These are phyloP conservation scores for Varanus salvator DNA, from an alignment of 2,113 vertebrate genomes.

Conservation along the genomic window DNA sequence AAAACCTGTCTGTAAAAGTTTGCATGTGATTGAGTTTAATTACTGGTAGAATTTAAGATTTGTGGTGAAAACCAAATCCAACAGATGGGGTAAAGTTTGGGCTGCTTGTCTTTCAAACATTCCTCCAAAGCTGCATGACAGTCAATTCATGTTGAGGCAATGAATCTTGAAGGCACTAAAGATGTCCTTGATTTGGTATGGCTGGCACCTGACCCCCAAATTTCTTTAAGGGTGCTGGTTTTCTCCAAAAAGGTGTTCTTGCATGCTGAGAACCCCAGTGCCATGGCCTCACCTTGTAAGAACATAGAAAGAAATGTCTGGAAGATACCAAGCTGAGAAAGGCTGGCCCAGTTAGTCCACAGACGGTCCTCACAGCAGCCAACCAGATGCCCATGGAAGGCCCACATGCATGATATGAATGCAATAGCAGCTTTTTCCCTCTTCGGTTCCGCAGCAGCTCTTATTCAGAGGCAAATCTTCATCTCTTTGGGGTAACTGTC, in stretches of 20 bases:
- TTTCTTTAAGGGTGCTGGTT: background rate
- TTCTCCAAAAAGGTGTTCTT: background rate
- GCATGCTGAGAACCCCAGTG: background rate
- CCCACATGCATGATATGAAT: no score
- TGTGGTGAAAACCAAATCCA: background rate
- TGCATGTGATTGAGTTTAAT: background rate
- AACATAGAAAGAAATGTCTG: background rate
- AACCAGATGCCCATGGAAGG: no score
- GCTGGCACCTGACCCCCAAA: no score
- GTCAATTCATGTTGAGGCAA: background rate
- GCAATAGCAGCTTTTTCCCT: no score
- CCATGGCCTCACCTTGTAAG: background rate
- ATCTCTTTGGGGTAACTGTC: background rate
- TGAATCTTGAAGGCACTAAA: background rate
- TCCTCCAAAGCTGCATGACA: background rate
- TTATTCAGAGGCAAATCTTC: background rate
- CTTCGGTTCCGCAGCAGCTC: no score
- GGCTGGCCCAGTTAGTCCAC: no score
- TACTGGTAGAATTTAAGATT: background rate
- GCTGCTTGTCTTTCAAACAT: conserved; percentile 12
- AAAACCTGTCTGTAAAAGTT: background rate
- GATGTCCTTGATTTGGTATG: background rate
- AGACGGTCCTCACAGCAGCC: no score
- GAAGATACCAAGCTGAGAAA: no score
- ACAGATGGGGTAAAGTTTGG: background rate